Evolutionary conservation across 1,140 invertebrate genomes (phyloP).

Genomic region (Oncopeltus fasciatus): DNA sequence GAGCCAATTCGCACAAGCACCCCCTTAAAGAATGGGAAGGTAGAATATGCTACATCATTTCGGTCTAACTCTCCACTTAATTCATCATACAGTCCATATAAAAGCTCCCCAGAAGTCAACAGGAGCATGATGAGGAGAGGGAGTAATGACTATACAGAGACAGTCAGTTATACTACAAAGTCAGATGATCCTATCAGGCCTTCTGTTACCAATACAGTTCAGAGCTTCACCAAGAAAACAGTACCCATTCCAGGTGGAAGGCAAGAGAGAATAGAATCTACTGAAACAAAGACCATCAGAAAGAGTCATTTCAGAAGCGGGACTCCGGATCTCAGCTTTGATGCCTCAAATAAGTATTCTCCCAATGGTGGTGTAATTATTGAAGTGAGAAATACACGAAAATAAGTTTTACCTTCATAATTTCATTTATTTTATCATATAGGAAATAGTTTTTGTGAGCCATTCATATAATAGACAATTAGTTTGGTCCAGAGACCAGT

Average conservation of each 20-base stretch:
- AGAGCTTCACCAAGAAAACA: conserved; percentile 47
- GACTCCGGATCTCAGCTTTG: conserved; percentile 30
- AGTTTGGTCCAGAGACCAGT: too few relatives aligned
- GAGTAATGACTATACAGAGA: conserved; percentile 52
- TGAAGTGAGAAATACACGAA: conserved; percentile 31
- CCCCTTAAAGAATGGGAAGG: conserved; percentile 23
- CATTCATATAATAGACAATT: too few relatives aligned
- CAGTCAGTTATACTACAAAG: conserved; percentile 45
- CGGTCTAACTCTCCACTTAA: conserved; percentile 22
- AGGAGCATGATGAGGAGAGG: conserved; percentile 36
- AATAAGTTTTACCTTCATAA: conserved; percentile 8
- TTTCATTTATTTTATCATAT: not conserved
- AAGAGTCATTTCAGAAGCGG: conserved; percentile 42
- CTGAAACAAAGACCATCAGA: conserved; percentile 49
- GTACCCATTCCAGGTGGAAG: conserved; percentile 44
- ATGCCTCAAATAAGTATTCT: conserved; percentile 23
- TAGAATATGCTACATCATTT: conserved; percentile 26
- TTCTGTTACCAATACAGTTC: conserved; percentile 48
- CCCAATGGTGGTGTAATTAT: conserved; percentile 33
- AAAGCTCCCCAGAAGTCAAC: conserved; percentile 25
- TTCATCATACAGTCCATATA: conserved; percentile 21
- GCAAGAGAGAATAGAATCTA: conserved; percentile 47
- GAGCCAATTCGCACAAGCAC: conserved; percentile 20
- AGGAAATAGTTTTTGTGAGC: not conserved
- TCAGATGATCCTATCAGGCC: conserved; percentile 45